Evolutionary conservation across 2,113 vertebrate genomes (phyloP), one percentile per base, ranked within the genome.

Genomic region (Polypterus bichir): DNA sequence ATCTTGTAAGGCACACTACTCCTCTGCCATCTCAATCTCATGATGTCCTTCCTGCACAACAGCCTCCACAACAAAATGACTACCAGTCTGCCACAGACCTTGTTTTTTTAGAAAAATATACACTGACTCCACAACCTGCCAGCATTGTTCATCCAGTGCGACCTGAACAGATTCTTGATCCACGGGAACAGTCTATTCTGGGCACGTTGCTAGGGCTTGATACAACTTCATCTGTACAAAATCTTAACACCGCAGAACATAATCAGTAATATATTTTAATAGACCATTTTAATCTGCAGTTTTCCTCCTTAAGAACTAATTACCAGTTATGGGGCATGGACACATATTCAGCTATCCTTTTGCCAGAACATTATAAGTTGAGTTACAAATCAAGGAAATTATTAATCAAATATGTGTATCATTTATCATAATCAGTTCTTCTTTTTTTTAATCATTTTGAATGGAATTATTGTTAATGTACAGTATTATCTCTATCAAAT

Each of bases 41-140:
- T 3, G 64, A 74, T 46, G 70, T 87, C 7, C 76, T 89, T 61
- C 78, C 82, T 8, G 63, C 85, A 0, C 85, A 76, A n/a, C 59
- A 60, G 9, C 69, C 68, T 57, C 74, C 82, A 0, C 85, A 83
- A 62, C 77, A 88, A 51, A 49, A 89, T 0, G 86, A 86, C 57
- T 98, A 92, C 68, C 93, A 91, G 57, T 81, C 86, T 0, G 69
- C 91, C 1, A 67, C 92, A 0, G 96, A 99, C 59, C 76, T 98
- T 11, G 87, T 91, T 1, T 98, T 97, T 73, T 78, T 99, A 8
- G 96, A 99, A 69, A 99, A 97, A 62, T 99, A 97, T 47, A 93
- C 92, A 3, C 87, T 98, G 8, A 93, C 87, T 46, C 92, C 92
- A 10, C 96, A 92, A 65, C 92, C 92, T 3, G 72, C 91, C 59